Conservation (phyloP, 2,113 vertebrate species). For the Seriola aureovittata region DNA sequence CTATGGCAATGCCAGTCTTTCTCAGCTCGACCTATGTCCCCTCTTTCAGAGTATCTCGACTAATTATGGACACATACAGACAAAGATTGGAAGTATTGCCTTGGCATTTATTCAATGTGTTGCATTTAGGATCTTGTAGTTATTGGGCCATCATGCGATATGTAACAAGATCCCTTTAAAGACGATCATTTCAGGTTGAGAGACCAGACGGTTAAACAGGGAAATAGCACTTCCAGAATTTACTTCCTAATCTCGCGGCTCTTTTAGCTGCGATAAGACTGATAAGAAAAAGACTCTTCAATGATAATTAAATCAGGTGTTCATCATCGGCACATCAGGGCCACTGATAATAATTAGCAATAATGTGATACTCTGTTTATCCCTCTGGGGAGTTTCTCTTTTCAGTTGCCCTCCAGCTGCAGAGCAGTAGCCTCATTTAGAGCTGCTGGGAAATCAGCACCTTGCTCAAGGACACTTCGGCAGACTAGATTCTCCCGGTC, state of each 20-base stretch:
- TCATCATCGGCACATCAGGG: slow-evolving; percentile 69
- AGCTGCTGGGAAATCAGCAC: background rate
- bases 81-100: slow-evolving; percentile 23
- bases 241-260: slow-evolving; percentile 41
- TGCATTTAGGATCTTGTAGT: slow-evolving; percentile 36
- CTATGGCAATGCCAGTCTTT: slow-evolving; percentile 75
- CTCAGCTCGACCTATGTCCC: slow-evolving; percentile 65
- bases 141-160: background rate
- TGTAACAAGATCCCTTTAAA: slow-evolving; percentile 4
- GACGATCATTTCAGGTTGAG: slow-evolving; percentile 25
- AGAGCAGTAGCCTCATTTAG: slow-evolving; percentile 46
- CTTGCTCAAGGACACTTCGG: slow-evolving; percentile 55
- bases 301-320: slow-evolving; percentile 74
- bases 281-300: slow-evolving; percentile 66
- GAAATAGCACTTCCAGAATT: slow-evolving; percentile 31
- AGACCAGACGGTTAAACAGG: background rate
- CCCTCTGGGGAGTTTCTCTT: slow-evolving; percentile 55
- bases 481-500: slow-evolving; percentile 9
- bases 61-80: slow-evolving; percentile 49
- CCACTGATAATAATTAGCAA: slow-evolving; percentile 68
- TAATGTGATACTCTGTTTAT: slow-evolving; percentile 62
- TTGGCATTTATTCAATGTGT: slow-evolving; percentile 40
- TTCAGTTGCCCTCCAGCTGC: slow-evolving; percentile 46
- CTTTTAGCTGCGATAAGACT: slow-evolving; percentile 38
- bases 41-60: slow-evolving; percentile 47